A percentile compares a stretch with the other conserved stretches of the same genome.
Evolutionary conservation across 2,888 invertebrate genomes (phyloP).

Genomic region (Tolmerus cingulatus): DNA sequence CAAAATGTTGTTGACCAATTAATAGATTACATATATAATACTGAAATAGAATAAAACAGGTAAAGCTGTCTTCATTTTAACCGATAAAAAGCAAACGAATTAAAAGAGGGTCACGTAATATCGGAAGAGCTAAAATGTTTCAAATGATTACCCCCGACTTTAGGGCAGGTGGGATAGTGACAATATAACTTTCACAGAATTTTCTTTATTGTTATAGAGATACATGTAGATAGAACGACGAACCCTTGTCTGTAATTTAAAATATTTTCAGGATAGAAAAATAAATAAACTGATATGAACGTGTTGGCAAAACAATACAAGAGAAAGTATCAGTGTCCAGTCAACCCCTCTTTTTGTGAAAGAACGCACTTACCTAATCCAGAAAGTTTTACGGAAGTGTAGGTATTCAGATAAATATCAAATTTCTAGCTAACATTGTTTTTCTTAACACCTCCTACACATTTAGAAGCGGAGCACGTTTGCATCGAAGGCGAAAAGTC

Average conservation of each 20-base stretch:
- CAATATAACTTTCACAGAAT: background rate
- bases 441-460: background rate
- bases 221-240: background rate
- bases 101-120: no score
- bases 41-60: no score
- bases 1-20: no score
- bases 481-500: background rate
- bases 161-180: background rate
- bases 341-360: background rate
- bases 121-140: background rate
- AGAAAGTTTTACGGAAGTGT: background rate
- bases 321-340: background rate
- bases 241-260: background rate
- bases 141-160: background rate
- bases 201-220: background rate
- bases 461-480: background rate
- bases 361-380: background rate
- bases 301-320: background rate
- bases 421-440: background rate
- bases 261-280: background rate
- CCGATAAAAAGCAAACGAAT: no score
- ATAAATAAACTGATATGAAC: background rate
- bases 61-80: no score
- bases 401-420: background rate
- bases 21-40: no score